Evolutionary conservation across 2,113 vertebrate genomes (phyloP).

Genomic region (Pholis gunnellus): DNA sequence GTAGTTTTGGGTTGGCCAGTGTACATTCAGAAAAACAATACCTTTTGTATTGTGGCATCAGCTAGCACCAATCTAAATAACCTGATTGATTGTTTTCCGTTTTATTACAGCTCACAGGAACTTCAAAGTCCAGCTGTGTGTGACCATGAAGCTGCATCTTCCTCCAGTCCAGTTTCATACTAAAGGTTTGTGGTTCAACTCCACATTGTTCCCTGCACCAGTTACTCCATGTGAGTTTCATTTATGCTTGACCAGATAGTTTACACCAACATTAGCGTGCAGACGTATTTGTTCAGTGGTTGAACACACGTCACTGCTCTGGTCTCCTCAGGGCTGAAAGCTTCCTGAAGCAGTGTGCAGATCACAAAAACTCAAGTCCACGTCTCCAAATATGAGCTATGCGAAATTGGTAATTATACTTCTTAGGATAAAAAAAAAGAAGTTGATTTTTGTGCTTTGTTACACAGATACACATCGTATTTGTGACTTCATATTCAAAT

Average conservation of each 20-base stretch:
- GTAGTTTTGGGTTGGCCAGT: conserved; percentile 1
- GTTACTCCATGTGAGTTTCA: background rate
- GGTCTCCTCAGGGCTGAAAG: background rate
- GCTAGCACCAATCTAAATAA: conserved; percentile 24
- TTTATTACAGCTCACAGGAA: conserved; percentile 21
- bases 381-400: background rate
- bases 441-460: background rate
- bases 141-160: background rate
- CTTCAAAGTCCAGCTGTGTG: background rate
- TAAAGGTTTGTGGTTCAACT: conserved; percentile 2
- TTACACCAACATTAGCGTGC: background rate
- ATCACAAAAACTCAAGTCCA: conserved; percentile 6
- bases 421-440: too few relatives aligned
- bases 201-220: background rate
- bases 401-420: background rate
- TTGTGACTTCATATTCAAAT: background rate
- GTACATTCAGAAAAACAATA: conserved; percentile 41
- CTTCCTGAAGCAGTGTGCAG: background rate
- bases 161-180: background rate
- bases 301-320: background rate
- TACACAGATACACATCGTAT: background rate
- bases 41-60: background rate
- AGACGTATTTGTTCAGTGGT: background rate
- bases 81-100: background rate
- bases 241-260: background rate